Base-by-base conservation (phyloP, 2,888 invertebrate genomes). In the Nymphalis polychloros region DNA sequence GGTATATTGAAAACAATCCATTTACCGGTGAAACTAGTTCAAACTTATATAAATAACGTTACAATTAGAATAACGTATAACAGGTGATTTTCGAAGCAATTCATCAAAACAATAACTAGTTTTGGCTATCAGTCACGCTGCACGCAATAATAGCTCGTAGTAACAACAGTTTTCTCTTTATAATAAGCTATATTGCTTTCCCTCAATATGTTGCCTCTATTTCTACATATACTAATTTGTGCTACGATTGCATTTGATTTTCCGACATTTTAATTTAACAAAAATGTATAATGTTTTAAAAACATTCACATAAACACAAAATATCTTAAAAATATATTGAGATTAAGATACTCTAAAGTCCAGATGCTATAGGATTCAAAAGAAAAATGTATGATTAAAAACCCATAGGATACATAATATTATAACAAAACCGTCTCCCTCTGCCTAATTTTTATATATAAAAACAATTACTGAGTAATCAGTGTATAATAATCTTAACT, bases 21-120 rank as follows among this genome's bases (percentile, higher is more conserved):
- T 55, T 55, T 31, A 27, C 53, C 31, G 53, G 53, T 31, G n/a
- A 7, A 55, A 55, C 31, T 23, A 27, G 53, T 27, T 27, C 16
- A 17, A 23, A 55, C 31, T n/a, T 31, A 31, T 55, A 31, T 31
- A 55, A 55, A 55, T 23, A 55, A 8, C 53, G 17, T 55, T 55
- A 55, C 53, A 55, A n/a, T 55, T 31, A 17, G n/a, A 55, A 55
- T 55, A 31, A 57, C 35, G 41, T 35, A 19, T 52, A 65, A 59
- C 65, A 62, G 69, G 64, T 27, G 27, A 50, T 57, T 49, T 20
- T 13, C 19, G 55, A 27, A 47, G 16, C 59, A 59, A 69, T 69
- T 57, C 59, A 69, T 69, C 69, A 69, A 65, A 57, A 35, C 68
- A 57, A 49, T 69, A 35, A 59, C 49, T 57, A 64, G 55, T 62